Percentiles rank a stretch among this genome's conserved stretches.
These are phyloP conservation scores for Ellobium chinense DNA, from an alignment of 2,888 invertebrate genomes.

Conservation along the genomic window DNA sequence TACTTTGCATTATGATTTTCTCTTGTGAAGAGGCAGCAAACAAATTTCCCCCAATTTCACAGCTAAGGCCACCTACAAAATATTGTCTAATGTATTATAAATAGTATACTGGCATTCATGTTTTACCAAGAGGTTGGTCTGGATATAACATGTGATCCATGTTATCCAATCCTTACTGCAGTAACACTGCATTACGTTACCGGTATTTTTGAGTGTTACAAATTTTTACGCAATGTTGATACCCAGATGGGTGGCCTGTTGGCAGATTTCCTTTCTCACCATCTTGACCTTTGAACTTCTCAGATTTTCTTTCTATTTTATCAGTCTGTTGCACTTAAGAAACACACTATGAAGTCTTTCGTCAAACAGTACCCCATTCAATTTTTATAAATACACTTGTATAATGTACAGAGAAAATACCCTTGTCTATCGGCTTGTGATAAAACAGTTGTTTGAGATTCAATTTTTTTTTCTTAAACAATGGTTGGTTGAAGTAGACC, in stretches of 20 bases:
- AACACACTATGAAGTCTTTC: conserved; percentile 40
- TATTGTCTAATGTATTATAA: too few species aligned
- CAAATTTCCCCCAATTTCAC: neutral
- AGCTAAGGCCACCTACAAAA: neutral
- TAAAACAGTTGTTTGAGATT: conserved; percentile 9
- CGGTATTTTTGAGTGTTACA: too few species aligned
- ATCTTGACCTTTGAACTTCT: too few species aligned
- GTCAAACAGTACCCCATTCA: conserved; percentile 7
- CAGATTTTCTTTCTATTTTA: conserved; percentile 1
- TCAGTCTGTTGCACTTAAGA: conserved; percentile 39
- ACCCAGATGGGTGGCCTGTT: too few species aligned
- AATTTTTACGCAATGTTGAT: too few species aligned
- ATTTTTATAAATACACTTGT: conserved; percentile 11
- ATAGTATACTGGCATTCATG: too few species aligned
- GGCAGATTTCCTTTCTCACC: too few species aligned
- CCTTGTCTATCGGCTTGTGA: conserved; percentile 25
- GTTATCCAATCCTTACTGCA: too few species aligned
- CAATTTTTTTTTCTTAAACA: neutral
- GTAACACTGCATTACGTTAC: too few species aligned
- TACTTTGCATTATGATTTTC: conserved; percentile 34
- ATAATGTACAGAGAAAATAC: conserved; percentile 25
- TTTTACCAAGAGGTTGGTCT: too few species aligned
- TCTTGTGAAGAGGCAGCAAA: conserved; percentile 29
- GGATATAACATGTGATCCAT: too few species aligned
- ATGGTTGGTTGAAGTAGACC: conserved; percentile 2